Base-by-base conservation (phyloP, 2,888 invertebrate genomes). In the Cheilosia urbana region DNA sequence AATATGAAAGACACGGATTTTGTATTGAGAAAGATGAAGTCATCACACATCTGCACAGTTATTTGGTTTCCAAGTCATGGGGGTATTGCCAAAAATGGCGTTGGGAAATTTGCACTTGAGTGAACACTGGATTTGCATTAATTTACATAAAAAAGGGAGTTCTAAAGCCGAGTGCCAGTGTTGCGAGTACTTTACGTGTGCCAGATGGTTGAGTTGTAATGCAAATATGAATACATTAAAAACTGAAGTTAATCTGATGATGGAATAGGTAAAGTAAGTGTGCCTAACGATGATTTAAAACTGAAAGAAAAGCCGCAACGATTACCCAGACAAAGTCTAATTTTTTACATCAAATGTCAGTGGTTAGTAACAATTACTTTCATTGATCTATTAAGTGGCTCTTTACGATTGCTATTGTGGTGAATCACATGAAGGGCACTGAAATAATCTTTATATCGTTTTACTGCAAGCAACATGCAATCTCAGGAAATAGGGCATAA, bases 51-150 rank as follows among this genome's bases (percentile, higher is more conserved):
- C 53, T 53, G 53, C 6, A 69, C 42, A 66, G 53, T 60, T 72
- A 60, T 37, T 37, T 42, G 42, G 45, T 27, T 37, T 24, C 7
- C 0, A 24, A 42, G 7, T 30, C 19, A 47, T 19, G 13, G 21
- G 2, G 13, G 21, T 2, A 40, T 27, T 34, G 34, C 58, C 69
- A 37, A 53, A 73, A 83, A 75, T 78, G 49, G 24, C 60, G 63
- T 15, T 60, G 7, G 21, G 40, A 63, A 63, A 69, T 65, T 75
- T 53, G 47, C 69, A 79, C 58, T 79, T 34, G 51, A 84, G 53
- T 47, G 69, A 69, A 49, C 58, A 37, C 17, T 13, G 73, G 73
- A 65, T 79, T 75, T 75, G 69, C 79, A 79, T 83, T 63, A 21
- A 83, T 83, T 83, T 73, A 19, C 83, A 83, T 83, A 19, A 51